phyloP scores from a whole-genome alignment of 2,113 vertebrate genomes.

The Abramis brama region DNA sequence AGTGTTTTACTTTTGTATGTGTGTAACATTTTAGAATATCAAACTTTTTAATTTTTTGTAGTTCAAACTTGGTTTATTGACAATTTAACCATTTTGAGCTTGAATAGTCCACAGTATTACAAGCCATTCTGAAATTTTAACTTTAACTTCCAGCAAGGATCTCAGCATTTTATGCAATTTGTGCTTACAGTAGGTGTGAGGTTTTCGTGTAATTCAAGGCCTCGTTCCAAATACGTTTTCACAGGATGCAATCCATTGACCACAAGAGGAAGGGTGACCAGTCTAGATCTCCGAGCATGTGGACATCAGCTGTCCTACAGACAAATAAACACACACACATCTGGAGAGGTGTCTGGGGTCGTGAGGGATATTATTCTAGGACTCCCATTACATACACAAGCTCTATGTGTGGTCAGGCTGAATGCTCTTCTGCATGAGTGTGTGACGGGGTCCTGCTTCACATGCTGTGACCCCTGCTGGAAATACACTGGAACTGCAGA shows the following conservation, averaged over 20 bases:
- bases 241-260: conserved; percentile 33
- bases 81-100: no score
- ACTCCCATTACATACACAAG: not conserved
- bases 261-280: not conserved
- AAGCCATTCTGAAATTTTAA: no score
- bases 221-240: not conserved
- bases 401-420: conserved; percentile 29
- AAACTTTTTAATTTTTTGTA: no score
- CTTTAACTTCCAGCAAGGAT: not conserved
- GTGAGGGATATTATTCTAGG: not conserved
- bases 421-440: not conserved
- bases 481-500: conserved; percentile 48
- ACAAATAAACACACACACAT: conserved; percentile 35
- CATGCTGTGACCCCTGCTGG: conserved; percentile 69
- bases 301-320: conserved; percentile 32
- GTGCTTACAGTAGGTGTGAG: not conserved
- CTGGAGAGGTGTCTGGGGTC: conserved; percentile 29
- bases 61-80: no score
- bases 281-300: conserved; percentile 19
- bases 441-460: conserved; percentile 30
- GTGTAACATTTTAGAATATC: no score
- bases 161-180: not conserved
- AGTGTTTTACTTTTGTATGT: no score
- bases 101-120: no score
- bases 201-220: not conserved